Percentiles rank a stretch among this genome's conserved stretches.
phyloP scores from a whole-genome alignment of 2,888 invertebrate species.

The Dynastes hyllus region DNA sequence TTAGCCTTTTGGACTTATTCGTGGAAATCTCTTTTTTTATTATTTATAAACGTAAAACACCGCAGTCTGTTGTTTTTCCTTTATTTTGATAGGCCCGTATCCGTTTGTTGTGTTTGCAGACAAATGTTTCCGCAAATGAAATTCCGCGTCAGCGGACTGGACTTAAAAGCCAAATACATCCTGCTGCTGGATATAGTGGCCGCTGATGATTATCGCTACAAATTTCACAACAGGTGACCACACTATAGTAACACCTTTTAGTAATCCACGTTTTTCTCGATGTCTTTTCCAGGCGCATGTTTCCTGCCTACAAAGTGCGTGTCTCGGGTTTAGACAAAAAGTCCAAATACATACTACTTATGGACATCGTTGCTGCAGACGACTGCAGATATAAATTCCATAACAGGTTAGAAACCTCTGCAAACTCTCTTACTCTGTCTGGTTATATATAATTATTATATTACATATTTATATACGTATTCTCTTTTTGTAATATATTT shows the following conservation, averaged over 20 bases:
- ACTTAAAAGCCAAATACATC: constrained; percentile 99
- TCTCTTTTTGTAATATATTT: too few relatives aligned
- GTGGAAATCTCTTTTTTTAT: too few relatives aligned
- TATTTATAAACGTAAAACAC: too few relatives aligned
- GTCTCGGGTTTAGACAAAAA: constrained; percentile 97
- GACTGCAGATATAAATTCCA: constrained; percentile 97
- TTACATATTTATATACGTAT: background rate
- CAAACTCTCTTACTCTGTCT: constrained; percentile 37
- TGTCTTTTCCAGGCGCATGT: constrained; percentile 92
- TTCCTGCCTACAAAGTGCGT: constrained; percentile 97
- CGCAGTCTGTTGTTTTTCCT: background rate
- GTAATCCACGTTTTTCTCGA: constrained; percentile 47
- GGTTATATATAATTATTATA: background rate
- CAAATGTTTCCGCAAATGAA: constrained; percentile 99
- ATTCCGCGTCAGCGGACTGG: constrained; percentile 98
- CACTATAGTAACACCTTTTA: constrained; percentile 46
- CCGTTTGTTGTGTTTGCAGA: constrained; percentile 76
- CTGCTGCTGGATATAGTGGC: constrained; percentile 99
- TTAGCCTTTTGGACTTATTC: constrained; percentile 7
- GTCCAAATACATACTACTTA: constrained; percentile 97
- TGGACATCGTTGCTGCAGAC: constrained; percentile 98
- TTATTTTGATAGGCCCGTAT: background rate
- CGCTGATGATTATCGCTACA: constrained; percentile 98
- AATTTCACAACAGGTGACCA: constrained; percentile 93
- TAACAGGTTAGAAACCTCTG: constrained; percentile 81